A percentile compares a stretch with the other conserved stretches of the same genome.
Conservation (phyloP, 2,888 invertebrate species). For the Orthonychiurus folsomi region DNA sequence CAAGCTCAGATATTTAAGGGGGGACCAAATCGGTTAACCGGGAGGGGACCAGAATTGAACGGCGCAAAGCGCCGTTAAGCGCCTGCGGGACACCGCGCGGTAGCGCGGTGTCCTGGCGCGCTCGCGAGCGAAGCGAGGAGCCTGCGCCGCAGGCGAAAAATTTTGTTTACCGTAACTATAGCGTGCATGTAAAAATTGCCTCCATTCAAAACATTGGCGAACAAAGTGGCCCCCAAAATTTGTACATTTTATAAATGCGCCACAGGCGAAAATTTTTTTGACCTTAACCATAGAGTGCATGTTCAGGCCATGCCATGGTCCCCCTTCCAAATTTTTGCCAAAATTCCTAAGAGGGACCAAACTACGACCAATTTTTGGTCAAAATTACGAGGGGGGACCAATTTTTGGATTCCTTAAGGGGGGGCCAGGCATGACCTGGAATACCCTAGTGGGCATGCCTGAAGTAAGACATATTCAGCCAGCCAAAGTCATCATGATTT, state of each 20-base stretch:
- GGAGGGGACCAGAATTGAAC: not conserved
- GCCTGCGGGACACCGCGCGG: too few relatives aligned
- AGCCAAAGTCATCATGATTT: too few relatives aligned
- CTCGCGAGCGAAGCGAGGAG: not conserved
- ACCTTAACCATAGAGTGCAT: not conserved
- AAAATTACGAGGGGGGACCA: not conserved
- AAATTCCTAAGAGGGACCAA: too few relatives aligned
- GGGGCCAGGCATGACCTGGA: not conserved
- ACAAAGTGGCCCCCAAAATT: not conserved
- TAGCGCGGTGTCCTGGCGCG: too few relatives aligned
- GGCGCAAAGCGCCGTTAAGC: not conserved
- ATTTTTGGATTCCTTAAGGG: not conserved
- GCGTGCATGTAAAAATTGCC: not conserved
- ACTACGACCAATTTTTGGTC: too few relatives aligned
- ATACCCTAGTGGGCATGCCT: not conserved
- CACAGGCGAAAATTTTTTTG: not conserved
- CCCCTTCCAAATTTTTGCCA: not conserved
- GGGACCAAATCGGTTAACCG: not conserved
- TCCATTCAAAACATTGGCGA: not conserved
- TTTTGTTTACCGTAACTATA: not conserved
- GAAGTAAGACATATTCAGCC: not conserved
- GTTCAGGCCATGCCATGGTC: not conserved
- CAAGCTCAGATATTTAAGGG: not conserved
- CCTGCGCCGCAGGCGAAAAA: too few relatives aligned
- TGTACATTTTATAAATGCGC: not conserved